These are phyloP conservation scores for Apis mellifera DNA, from an alignment of 1,140 invertebrate species.

Conservation along the genomic window Amel_HAv3.1 CM009937.2:12551501-12552000, in stretches of 20 bases:
- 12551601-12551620: constrained; percentile 38
- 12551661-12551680: constrained; percentile 54
- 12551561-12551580: constrained; percentile 41
- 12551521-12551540: constrained; percentile 8
- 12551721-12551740: neutral
- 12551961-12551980: no score
- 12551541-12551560: constrained; percentile 36
- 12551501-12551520: neutral
- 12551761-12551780: no score
- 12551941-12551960: no score
- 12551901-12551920: no score
- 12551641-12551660: constrained; percentile 49
- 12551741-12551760: no score
- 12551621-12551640: constrained; percentile 44
- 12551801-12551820: no score
- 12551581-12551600: constrained; percentile 14
- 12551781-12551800: no score
- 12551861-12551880: neutral
- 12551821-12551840: no score
- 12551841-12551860: no score
- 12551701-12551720: constrained; percentile 1
- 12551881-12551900: no score
- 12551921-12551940: no score
- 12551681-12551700: constrained; percentile 22
- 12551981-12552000: no score